Base-by-base conservation (phyloP, 2,888 invertebrate genomes). In the Octodonta nipae region DNA sequence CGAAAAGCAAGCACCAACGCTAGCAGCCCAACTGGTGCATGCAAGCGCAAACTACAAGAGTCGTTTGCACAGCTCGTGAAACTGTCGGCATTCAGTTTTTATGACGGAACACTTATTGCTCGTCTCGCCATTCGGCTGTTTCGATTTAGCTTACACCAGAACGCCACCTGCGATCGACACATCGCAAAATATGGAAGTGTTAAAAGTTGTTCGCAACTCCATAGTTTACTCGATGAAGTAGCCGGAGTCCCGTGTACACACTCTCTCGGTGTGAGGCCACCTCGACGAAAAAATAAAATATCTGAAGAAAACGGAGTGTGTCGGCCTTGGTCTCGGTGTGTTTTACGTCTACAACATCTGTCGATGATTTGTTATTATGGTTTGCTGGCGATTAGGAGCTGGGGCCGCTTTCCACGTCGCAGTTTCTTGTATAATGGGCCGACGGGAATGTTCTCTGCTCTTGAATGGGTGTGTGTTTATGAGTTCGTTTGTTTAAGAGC, bases 171-270 rank as follows among this genome's bases (percentile, higher is more conserved):
- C 35, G 35, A 35, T 39, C 34, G 40, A 40, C 42, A 34, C 33
- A 28, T 36, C 32, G 32, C 30, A 30, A 42, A 36, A 40, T 42
- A 42, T 40, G 37, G 37, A 36, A 39, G 26, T 30, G 30, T 8
- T 28, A 29, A 26, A 35, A 42, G 35, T 41, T 43, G 38, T 35
- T 37, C 32, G 39, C 36, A 43, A 41, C 39, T 41, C 35, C 41
- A 37, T 39, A 34, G 33, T 35, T 28, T 32, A 26, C 32, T 33
- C 35, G n/a, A n/a, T n/a, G n/a, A n/a, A n/a, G n/a, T n/a, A n/a
- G n/a, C n/a, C n/a, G n/a, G n/a, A n/a, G n/a, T n/a, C n/a, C n/a
- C 34, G 36, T 37, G 37, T 34, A 35, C 31, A 37, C 32, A 33
- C 34, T 33, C 30, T 38, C 22, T 11, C 22, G 22, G n/a, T 22